A percentile compares a stretch with the other conserved stretches of the same genome.
Conservation (phyloP, 1,140 invertebrate species). For the Dolichoris vasculosae region DNA sequence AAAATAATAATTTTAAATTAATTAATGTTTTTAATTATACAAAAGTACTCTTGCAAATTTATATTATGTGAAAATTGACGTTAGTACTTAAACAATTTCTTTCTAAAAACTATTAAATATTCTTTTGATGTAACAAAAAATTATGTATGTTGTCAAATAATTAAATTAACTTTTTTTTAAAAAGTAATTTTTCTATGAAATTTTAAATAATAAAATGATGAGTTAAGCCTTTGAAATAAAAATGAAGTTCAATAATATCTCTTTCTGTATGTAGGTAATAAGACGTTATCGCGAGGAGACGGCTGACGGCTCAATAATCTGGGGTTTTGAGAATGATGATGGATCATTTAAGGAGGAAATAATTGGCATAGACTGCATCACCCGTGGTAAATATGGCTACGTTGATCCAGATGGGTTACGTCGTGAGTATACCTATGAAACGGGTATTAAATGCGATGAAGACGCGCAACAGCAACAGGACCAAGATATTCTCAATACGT, state of each 20-base stretch:
- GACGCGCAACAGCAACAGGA: conserved; percentile 76
- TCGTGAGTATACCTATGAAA: conserved; percentile 83
- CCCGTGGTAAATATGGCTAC: conserved; percentile 87
- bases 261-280: conserved; percentile 64
- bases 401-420: conserved; percentile 86
- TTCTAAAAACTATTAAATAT: not conserved
- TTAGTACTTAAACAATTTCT: not conserved
- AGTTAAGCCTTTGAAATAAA: too few species aligned
- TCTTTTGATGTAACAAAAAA: not conserved
- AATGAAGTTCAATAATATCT: not conserved
- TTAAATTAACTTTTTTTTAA: too few species aligned
- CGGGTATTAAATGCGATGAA: conserved; percentile 80
- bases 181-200: too few species aligned
- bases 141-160: too few species aligned
- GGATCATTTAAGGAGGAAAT: conserved; percentile 85
- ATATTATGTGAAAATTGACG: not conserved
- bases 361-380: conserved; percentile 86
- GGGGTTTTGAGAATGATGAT: conserved; percentile 90
- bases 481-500: conserved; percentile 69
- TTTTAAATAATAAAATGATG: too few species aligned
- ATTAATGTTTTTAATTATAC: too few species aligned
- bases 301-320: conserved; percentile 87
- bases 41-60: too few species aligned
- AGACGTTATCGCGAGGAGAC: conserved; percentile 84
- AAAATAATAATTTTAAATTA: too few species aligned